Base-by-base conservation (phyloP, 2,113 vertebrate genomes). In the Fulmarus glacialis region DNA sequence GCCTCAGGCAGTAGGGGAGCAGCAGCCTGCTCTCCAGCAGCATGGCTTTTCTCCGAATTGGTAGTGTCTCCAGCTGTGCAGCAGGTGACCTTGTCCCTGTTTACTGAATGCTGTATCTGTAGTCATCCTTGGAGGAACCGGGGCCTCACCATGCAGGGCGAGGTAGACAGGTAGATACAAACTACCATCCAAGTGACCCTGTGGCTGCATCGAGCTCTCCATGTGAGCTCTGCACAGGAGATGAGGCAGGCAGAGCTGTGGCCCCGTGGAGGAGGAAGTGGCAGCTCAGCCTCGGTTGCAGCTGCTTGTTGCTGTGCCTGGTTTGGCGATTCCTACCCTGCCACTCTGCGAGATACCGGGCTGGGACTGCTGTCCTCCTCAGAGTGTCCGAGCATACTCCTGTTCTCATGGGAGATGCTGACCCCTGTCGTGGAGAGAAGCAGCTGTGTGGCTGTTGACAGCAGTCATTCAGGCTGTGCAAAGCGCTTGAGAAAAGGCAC, bases 301-400 rank as follows among this genome's bases (percentile, higher is more conserved):
- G 11, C 32, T 55, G 19, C n/a, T 85, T 40, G 16, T 43, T 70
- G 55, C 29, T 68, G 81, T 43, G 36, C 21, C 20, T 53, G 29
- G 19, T 43, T 56, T 58, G 77, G 36, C 4, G 3, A 32, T 70
- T 75, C 27, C 34, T 45, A 19, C 32, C 9, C 27, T 11, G 8
- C 26, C 15, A 4, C 14, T 79, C 19, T 4, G 3, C 1, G 2
- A 60, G 43, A 17, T 9, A 20, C 34, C 0, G 1, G 55, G 32
- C 36, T 71, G 50, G 64, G 15, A 29, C 12, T 38, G 18, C 12
- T 48, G 17, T 68, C 53, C 38, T 88, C 32, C 43, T 43, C 12
- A 11, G 79, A 19, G 20, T 4, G 38, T 60, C 71, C 14, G 29
- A 19, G 22, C 3, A 0, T 12, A 13, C 40, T 73, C 17, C 53